A percentile compares a stretch with the other conserved stretches of the same genome.
Evolutionary conservation across 2,888 invertebrate genomes (phyloP).

Genomic region (Andrena bucephala): DNA sequence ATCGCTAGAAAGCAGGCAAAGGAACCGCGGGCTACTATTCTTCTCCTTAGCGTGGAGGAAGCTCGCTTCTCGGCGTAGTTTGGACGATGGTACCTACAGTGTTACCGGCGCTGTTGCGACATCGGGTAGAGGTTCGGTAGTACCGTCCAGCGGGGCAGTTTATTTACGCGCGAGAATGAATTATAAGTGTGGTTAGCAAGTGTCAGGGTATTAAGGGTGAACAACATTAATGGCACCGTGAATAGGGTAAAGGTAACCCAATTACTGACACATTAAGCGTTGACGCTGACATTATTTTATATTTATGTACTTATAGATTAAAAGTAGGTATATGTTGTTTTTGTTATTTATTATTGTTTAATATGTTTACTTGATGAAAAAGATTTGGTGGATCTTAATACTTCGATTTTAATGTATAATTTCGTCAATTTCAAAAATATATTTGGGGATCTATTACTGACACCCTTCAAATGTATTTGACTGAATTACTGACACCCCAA

Average conservation of each 20-base stretch:
- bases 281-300: too few species aligned
- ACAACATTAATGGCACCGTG: conserved; percentile 17
- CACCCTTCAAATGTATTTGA: too few species aligned
- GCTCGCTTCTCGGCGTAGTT: conserved; percentile 22
- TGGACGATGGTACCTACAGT: conserved; percentile 19
- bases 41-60: conserved; percentile 15
- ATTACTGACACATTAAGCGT: too few species aligned
- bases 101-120: conserved; percentile 42
- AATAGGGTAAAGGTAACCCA: background rate
- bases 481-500: too few species aligned
- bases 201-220: background rate
- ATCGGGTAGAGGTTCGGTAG: conserved; percentile 39
- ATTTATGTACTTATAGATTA: too few species aligned
- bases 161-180: conserved; percentile 41
- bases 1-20: background rate
- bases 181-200: conserved; percentile 19
- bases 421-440: too few species aligned
- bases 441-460: too few species aligned
- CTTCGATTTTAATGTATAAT: too few species aligned
- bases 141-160: conserved; percentile 11
- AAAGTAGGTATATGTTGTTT: too few species aligned
- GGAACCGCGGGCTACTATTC: background rate
- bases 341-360: too few species aligned
- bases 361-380: too few species aligned
- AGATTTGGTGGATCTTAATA: too few species aligned